Conservation (phyloP, 2,888 invertebrate species). For the Caenorhabditis sp. region DNA sequence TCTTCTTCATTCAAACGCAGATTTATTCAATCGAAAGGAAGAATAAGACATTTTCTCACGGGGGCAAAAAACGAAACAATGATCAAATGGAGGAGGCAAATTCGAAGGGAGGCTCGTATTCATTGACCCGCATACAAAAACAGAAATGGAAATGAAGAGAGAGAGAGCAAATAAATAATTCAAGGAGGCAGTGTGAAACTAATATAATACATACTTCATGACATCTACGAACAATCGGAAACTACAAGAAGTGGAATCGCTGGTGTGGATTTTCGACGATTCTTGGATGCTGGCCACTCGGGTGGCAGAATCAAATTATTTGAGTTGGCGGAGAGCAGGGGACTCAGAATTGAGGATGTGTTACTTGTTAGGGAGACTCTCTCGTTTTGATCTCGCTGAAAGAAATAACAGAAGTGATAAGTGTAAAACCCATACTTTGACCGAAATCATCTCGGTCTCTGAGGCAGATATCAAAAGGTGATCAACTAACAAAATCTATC, state of each 20-base stretch:
- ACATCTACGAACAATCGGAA: constrained; percentile 55
- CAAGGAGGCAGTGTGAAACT: constrained; percentile 1
- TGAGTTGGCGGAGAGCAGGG: constrained; percentile 20
- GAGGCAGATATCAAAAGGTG: no score
- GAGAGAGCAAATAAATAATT: constrained; percentile 17
- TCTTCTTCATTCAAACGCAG: not conserved
- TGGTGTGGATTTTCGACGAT: constrained; percentile 63
- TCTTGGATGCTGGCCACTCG: not conserved
- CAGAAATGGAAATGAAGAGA: constrained; percentile 1
- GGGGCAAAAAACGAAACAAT: constrained; percentile 23
- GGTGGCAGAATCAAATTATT: constrained; percentile 54
- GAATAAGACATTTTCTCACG: constrained; percentile 43
- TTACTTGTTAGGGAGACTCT: constrained; percentile 50
- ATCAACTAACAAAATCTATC: no score
- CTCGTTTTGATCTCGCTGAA: constrained; percentile 58
- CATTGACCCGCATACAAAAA: constrained; percentile 30
- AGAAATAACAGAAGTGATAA: not conserved
- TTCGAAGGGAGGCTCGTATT: constrained; percentile 41
- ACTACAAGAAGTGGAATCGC: constrained; percentile 67
- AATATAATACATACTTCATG: constrained; percentile 17
- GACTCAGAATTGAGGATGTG: constrained; percentile 35
- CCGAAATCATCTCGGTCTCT: no score
- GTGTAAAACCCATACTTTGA: not conserved
- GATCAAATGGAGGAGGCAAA: constrained; percentile 18
- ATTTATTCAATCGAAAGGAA: constrained; percentile 23